Evolutionary conservation across 2,888 invertebrate genomes (phyloP), one percentile per base, ranked within the genome.

Genomic region (Dolomedes plantarius): DNA sequence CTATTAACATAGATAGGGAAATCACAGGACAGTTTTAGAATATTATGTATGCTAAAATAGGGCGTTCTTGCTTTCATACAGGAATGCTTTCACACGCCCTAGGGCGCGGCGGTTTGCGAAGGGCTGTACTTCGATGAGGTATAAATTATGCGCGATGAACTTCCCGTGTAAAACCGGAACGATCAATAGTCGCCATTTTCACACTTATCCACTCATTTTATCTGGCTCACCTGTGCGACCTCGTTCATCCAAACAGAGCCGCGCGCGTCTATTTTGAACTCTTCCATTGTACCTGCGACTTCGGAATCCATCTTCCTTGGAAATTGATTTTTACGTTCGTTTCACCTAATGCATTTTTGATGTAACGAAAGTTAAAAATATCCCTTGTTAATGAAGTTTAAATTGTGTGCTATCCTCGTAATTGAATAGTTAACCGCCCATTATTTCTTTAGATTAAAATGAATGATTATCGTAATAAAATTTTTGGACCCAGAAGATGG

Each of bases 31-130:
- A 23, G 5, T 56, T 23, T 56, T 46, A 46, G 9, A 2, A 2
- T 13, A 46, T 2, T 11, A 5, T 36, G 5, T 36, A 36, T 36
- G 36, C 36, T 36, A 36, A 36, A 36, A 36, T 36, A 36, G 41
- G 41, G 41, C 41, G 41, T 46, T 46, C 16, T 56, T 23, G 23
- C 19, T 23, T 16, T 56, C 5, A 1, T 56, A 5, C 11, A 1
- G 56, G 56, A 56, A 56, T 56, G 56, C 5, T 23, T 56, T 56
- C 56, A 56, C 56, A 81, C 81, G 81, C 81, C 81, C 81, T 68
- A 81, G 81, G 81, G 81, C 68, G 81, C 74, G 81, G 81, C 31
- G 50, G 67, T 81, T 68, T 56, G 56, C 11, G 62, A 74, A 71
- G 39, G 41, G 77, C 69, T 71, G 78, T 50, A 64, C 41, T 27